A percentile compares a stretch with the other conserved stretches of the same genome.
These are phyloP conservation scores for Virgularia gustaviana DNA, from an alignment of 92 coral and sea anemone species.

Conservation along the genomic window DNA sequence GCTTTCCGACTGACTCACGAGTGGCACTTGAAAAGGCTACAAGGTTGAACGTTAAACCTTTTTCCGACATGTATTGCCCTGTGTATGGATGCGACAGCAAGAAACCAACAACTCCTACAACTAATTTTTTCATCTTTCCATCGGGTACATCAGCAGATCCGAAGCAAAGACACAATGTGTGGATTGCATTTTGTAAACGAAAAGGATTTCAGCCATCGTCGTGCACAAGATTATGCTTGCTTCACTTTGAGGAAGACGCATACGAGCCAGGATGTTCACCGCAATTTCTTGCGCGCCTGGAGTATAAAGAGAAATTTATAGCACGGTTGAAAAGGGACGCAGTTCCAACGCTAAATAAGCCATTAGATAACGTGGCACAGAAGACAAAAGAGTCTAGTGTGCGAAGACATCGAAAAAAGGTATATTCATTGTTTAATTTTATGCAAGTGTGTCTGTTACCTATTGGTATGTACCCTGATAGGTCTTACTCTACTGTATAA, in stretches of 20 bases:
- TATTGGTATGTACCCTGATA: too few species aligned
- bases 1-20: too few species aligned
- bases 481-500: too few species aligned
- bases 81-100: too few species aligned
- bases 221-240: constrained; percentile 3
- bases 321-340: too few species aligned
- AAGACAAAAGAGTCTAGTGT: neutral
- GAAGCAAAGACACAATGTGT: neutral
- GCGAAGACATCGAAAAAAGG: constrained; percentile 4
- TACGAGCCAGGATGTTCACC: constrained; percentile 22
- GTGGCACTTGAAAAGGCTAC: too few species aligned
- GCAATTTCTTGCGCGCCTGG: neutral
- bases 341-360: neutral
- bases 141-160: neutral
- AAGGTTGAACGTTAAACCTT: too few species aligned
- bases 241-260: constrained; percentile 17
- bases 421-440: too few species aligned
- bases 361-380: neutral
- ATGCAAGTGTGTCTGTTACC: too few species aligned
- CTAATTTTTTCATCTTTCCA: neutral
- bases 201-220: constrained; percentile 5
- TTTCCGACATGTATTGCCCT: too few species aligned
- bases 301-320: neutral
- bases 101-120: too few species aligned
- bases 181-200: constrained; percentile 31